These are phyloP conservation scores for Polyodon spathula DNA, from an alignment of 2,113 vertebrate genomes.

Conservation along the genomic window DNA sequence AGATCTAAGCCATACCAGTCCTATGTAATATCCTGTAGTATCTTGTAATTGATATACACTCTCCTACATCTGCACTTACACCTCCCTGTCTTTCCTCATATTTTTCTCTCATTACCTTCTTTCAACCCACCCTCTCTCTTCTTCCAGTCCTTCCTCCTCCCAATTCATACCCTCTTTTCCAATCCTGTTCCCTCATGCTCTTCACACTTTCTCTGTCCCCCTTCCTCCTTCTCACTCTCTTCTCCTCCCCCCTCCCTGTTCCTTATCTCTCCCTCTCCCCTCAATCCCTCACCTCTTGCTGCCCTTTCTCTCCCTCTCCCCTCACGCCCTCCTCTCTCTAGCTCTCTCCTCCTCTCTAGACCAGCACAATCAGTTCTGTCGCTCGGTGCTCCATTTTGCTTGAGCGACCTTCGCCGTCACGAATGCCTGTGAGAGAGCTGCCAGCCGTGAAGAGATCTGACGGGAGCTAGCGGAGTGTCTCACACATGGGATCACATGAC, in stretches of 20 bases:
- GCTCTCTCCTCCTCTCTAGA: slow-evolving; percentile 4
- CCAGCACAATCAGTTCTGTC: slow-evolving; percentile 2
- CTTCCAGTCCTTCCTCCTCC: slow-evolving; percentile 41
- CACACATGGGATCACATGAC: background rate
- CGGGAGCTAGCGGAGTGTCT: slow-evolving; percentile 1
- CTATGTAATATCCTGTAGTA: no score
- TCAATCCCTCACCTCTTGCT: background rate
- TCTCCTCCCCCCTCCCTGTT: slow-evolving; percentile 40
- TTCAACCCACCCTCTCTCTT: slow-evolving; percentile 17
- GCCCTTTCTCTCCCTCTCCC: background rate
- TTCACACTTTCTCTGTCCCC: no score
- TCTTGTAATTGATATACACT: no score
- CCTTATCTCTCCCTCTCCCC: slow-evolving; percentile 21
- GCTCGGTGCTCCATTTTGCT: slow-evolving; percentile 16
- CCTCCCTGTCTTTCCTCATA: no score
- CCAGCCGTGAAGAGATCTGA: background rate
- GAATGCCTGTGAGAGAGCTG: background rate
- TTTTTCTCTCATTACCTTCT: no score
- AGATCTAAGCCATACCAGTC: no score
- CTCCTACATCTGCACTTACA: background rate
- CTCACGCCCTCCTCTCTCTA: slow-evolving; percentile 5
- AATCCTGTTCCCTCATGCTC: no score
- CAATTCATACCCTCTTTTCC: slow-evolving; percentile 1
- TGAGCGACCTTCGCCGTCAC: slow-evolving; percentile 14
- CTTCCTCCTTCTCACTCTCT: slow-evolving; percentile 19